These are phyloP conservation scores for Pseudomugil gertrudae DNA, from an alignment of 2,797 vertebrate genomes.

Conservation along the genomic window DNA sequence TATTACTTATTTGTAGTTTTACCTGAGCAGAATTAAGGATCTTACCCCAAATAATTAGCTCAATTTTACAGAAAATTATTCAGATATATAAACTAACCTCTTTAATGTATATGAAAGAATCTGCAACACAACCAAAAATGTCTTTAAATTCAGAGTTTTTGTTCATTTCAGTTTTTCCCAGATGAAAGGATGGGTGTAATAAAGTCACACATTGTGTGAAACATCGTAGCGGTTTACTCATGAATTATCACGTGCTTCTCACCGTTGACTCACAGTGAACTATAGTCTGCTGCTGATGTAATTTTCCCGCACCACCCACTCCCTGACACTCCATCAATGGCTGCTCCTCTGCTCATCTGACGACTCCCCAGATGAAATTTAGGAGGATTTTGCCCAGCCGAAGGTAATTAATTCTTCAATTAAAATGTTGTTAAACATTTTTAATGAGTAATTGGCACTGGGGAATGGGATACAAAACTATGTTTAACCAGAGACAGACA, in stretches of 20 bases:
- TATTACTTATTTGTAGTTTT: too few relatives aligned
- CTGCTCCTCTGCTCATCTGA: constrained; percentile 73
- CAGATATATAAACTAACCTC: not conserved
- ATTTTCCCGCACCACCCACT: constrained; percentile 67
- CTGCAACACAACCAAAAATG: constrained; percentile 1
- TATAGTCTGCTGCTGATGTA: constrained; percentile 69
- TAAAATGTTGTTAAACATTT: constrained; percentile 92
- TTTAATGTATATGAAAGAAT: not conserved
- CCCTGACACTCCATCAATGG: constrained; percentile 59
- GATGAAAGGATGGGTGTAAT: constrained; percentile 27
- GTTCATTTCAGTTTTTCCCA: too few relatives aligned
- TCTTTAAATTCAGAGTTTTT: too few relatives aligned
- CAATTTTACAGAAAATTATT: not conserved
- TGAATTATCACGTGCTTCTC: constrained; percentile 60
- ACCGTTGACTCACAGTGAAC: constrained; percentile 55
- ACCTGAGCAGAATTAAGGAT: too few relatives aligned
- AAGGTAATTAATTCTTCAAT: constrained; percentile 92
- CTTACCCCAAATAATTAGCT: too few relatives aligned
- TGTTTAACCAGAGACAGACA: constrained; percentile 84
- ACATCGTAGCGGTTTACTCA: constrained; percentile 61
- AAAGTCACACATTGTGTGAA: constrained; percentile 53
- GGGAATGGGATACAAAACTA: constrained; percentile 85
- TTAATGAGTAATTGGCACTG: constrained; percentile 86
- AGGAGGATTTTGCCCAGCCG: constrained; percentile 83
- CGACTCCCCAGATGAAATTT: constrained; percentile 86